Base-by-base conservation (phyloP, 1,140 invertebrate species). In the Saxidomus purpurata region DNA sequence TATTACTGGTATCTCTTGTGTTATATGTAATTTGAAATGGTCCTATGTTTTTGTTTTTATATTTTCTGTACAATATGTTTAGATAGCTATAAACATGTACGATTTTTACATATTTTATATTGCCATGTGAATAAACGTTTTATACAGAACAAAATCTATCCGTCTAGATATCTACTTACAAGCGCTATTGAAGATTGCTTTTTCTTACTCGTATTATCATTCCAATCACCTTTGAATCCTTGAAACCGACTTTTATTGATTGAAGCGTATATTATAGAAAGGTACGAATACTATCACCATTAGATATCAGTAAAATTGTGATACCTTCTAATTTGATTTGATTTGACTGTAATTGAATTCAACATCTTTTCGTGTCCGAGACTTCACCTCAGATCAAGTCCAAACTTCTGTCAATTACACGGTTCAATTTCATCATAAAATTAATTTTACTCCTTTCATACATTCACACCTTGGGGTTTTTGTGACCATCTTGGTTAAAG, bases 331-430 rank as follows among this genome's bases (percentile, higher is more conserved):
- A 79, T 79, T 79, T 79, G 47, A 79, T 79, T 79, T 79, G 25
- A 79, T 79, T 79, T 79, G 76, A 79, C 76, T 79, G 76, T 79
- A 79, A 79, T 79, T 79, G 76, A 79, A 79, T 52, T 79, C 28
- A 55, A 79, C 47, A 79, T 31, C 25, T 79, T 79, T 79, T 79
- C 76, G 47, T 52, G 47, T 79, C 76, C 76, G 43, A 79, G n/a
- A 79, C 76, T 52, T 79, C 76, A 79, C 76, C 76, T 52, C 49
- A 25, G 76, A 79, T 79, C 49, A 55, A 79, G 49, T 55, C 76
- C 25, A 36, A 79, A 52, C 76, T 52, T 52, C 76, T 36, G 22
- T 59, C 76, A 79, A 79, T 79, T 79, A 79, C 47, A 79, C 76
- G 76, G 76, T 79, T 79, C 76, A 79, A 36, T 79, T 79, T 79